A percentile compares a stretch with the other conserved stretches of the same genome.
These are phyloP conservation scores for Ormyrus labotus DNA, from an alignment of 2,888 invertebrate species.

Conservation along the genomic window DNA sequence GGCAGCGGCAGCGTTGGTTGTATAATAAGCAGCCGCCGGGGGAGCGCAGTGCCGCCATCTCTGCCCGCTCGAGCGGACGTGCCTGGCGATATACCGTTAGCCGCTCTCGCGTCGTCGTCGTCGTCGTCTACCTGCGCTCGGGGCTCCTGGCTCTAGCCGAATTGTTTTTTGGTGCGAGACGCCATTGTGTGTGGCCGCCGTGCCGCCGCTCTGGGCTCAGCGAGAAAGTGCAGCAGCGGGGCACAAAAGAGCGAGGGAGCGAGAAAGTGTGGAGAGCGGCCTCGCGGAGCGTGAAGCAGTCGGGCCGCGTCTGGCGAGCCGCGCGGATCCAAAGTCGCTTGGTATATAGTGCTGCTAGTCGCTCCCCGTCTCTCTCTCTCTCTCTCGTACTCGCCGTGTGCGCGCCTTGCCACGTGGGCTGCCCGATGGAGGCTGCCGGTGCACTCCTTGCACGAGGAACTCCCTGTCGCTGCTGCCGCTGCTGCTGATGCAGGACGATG, in stretches of 20 bases:
- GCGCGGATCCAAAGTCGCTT: slow-evolving; percentile 49
- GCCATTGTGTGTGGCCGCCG: background rate
- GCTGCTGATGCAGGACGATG: background rate
- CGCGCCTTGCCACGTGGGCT: background rate
- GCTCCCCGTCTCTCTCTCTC: slow-evolving; percentile 7
- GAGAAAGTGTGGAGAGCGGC: slow-evolving; percentile 47
- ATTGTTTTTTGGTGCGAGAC: background rate
- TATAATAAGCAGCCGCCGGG: background rate
- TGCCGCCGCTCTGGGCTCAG: background rate
- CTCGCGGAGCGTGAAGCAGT: slow-evolving; percentile 36
- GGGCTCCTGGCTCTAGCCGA: background rate
- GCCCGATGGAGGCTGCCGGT: too few species aligned
- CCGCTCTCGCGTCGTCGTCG: background rate
- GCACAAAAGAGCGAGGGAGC: background rate
- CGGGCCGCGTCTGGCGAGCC: slow-evolving; percentile 58
- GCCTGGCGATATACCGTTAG: slow-evolving; percentile 44
- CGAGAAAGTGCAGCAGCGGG: background rate
- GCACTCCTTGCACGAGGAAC: too few species aligned
- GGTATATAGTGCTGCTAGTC: background rate
- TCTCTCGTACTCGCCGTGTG: background rate
- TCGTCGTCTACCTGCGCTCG: background rate
- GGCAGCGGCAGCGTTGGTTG: background rate
- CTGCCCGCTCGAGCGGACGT: slow-evolving; percentile 49
- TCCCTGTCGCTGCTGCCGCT: background rate
- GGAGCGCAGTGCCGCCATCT: slow-evolving; percentile 48